These are phyloP conservation scores for Neocrepidodera transversa DNA, from an alignment of 2,888 invertebrate genomes.

Conservation along the genomic window DNA sequence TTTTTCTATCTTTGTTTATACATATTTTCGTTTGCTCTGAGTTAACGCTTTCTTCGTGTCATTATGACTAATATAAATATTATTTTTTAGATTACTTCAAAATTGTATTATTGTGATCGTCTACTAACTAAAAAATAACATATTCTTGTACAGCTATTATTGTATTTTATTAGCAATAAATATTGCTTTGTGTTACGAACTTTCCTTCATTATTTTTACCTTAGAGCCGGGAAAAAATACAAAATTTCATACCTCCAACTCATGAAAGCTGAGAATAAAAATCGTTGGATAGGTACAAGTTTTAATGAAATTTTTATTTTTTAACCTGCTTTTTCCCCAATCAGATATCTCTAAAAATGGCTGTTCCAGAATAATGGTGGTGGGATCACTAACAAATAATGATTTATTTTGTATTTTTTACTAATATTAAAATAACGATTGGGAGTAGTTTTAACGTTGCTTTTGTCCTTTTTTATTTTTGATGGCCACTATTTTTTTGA, in stretches of 20 bases:
- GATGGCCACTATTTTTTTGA: constrained; percentile 49
- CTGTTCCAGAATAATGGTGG: constrained; percentile 59
- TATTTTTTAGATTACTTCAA: constrained; percentile 37
- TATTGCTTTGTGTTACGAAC: constrained; percentile 56
- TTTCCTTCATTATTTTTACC: constrained; percentile 46
- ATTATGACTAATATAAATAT: constrained; percentile 20
- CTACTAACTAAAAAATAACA: constrained; percentile 46
- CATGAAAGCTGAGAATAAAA: too few relatives aligned
- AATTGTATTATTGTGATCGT: constrained; percentile 49
- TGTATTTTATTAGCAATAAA: constrained; percentile 59
- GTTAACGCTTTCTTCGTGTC: constrained; percentile 28
- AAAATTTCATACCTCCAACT: too few relatives aligned
- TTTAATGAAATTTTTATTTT: constrained; percentile 30
- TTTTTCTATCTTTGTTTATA: constrained; percentile 16
- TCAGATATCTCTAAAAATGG: constrained; percentile 57
- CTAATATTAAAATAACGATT: not conserved
- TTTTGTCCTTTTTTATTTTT: not conserved
- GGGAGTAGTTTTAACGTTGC: not conserved
- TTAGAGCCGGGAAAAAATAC: too few relatives aligned
- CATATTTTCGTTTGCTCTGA: constrained; percentile 18
- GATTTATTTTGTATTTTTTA: not conserved
- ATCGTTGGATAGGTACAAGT: constrained; percentile 30
- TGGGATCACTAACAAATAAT: constrained; percentile 11
- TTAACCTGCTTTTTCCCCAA: constrained; percentile 17
- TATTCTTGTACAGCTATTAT: constrained; percentile 52